These are phyloP conservation scores for Sarcophaga peregrina DNA, from an alignment of 1,140 invertebrate genomes.

Conservation along the genomic window DNA sequence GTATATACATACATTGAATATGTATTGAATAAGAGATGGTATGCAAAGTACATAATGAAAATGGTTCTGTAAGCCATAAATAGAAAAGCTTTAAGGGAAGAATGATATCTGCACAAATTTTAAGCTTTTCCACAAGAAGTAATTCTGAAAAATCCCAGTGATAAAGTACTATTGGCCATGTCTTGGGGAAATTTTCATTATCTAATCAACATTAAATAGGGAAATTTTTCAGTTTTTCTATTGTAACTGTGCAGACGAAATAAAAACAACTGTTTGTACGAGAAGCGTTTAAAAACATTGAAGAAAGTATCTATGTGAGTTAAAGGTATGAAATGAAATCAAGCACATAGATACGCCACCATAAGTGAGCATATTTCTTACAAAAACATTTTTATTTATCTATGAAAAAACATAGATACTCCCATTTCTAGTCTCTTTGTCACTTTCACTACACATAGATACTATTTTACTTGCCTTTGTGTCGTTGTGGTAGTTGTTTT, in stretches of 20 bases:
- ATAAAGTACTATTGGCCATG: background rate
- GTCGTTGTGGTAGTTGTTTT: background rate
- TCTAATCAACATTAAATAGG: background rate
- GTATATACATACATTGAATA: no score
- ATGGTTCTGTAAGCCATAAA: background rate
- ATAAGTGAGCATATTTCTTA: background rate
- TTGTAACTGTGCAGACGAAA: background rate
- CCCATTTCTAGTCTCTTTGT: background rate
- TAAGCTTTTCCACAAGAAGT: no score
- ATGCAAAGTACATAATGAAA: background rate
- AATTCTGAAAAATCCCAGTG: no score
- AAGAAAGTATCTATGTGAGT: background rate
- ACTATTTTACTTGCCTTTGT: background rate
- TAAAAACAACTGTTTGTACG: background rate
- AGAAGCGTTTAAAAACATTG: no score
- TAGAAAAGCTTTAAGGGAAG: background rate
- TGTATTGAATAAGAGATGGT: no score
- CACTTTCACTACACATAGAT: slow-evolving; percentile 38
- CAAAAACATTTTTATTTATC: no score
- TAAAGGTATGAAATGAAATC: background rate
- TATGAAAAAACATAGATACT: background rate
- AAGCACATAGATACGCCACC: slow-evolving; percentile 28
- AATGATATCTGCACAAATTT: no score
- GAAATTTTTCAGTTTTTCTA: background rate
- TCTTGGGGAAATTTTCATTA: background rate